These are phyloP conservation scores for Balearica regulorum DNA, from an alignment of 2,797 vertebrate genomes.

Conservation along the genomic window DNA sequence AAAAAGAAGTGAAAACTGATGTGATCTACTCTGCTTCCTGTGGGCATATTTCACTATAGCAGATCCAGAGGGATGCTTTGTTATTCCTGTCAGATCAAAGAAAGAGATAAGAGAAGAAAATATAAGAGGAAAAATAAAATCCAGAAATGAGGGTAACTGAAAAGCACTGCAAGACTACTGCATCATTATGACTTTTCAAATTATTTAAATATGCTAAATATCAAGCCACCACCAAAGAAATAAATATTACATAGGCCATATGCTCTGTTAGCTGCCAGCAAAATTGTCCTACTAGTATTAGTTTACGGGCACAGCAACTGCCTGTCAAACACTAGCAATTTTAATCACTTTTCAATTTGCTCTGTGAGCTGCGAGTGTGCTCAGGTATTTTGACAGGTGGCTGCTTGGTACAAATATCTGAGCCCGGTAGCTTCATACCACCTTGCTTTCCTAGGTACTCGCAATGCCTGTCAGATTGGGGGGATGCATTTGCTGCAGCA, in stretches of 20 bases:
- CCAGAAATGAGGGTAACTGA: conserved; percentile 43
- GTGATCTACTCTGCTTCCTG: conserved; percentile 66
- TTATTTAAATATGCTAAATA: conserved; percentile 60
- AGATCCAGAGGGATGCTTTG: conserved; percentile 66
- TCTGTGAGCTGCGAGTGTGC: not conserved
- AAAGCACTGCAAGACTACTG: conserved; percentile 13
- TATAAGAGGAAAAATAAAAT: conserved; percentile 43
- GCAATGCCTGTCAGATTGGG: not conserved
- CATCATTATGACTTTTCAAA: conserved; percentile 46
- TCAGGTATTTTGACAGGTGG: conserved; percentile 43
- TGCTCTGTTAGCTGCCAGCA: conserved; percentile 69
- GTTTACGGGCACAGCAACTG: conserved; percentile 21
- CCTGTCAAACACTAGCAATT: conserved; percentile 31
- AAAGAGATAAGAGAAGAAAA: conserved; percentile 66
- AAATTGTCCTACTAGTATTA: conserved; percentile 64
- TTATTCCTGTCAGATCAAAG: conserved; percentile 70
- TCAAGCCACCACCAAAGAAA: conserved; percentile 65
- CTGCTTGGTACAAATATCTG: not conserved
- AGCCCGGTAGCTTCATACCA: not conserved
- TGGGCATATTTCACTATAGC: conserved; percentile 63
- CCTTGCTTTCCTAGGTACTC: not conserved
- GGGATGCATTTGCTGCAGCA: not conserved
- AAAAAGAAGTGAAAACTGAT: conserved; percentile 65
- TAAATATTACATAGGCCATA: conserved; percentile 73
- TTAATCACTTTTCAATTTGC: conserved; percentile 52